Conservation (phyloP, 2,113 vertebrate species). For the Numida meleagris region DNA sequence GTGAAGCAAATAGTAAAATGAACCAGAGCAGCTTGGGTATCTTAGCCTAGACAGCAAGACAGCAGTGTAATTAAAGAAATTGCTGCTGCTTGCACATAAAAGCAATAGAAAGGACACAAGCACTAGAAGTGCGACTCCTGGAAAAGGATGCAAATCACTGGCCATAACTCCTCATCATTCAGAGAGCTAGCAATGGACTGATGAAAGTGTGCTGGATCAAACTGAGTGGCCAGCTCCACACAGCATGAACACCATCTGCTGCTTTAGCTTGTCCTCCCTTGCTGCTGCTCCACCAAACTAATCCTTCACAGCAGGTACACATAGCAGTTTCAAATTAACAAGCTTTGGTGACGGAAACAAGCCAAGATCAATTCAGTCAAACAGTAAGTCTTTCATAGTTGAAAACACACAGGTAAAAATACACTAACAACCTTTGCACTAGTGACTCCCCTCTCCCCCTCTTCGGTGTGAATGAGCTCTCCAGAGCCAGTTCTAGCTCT, state of each 20-base stretch:
- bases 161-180: not conserved
- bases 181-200: not conserved
- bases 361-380: not conserved
- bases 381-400: not conserved
- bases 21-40: not conserved
- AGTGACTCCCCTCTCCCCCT: not conserved
- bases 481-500: not conserved
- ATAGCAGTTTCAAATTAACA: not conserved
- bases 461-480: not conserved
- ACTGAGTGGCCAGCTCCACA: not conserved
- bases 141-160: not conserved
- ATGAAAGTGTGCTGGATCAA: not conserved
- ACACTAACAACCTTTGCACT: not conserved
- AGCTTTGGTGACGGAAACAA: not conserved
- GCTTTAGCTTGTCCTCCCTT: not conserved
- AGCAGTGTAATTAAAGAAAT: not conserved
- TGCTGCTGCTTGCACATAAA: not conserved
- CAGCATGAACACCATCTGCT: not conserved
- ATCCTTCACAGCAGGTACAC: not conserved
- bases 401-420: not conserved
- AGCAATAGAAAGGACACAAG: not conserved
- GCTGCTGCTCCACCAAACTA: constrained; percentile 7
- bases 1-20: not conserved
- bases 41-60: not conserved
- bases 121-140: not conserved